Evolutionary conservation across 2,113 vertebrate genomes (phyloP).

Genomic region (Proteles cristata): DNA sequence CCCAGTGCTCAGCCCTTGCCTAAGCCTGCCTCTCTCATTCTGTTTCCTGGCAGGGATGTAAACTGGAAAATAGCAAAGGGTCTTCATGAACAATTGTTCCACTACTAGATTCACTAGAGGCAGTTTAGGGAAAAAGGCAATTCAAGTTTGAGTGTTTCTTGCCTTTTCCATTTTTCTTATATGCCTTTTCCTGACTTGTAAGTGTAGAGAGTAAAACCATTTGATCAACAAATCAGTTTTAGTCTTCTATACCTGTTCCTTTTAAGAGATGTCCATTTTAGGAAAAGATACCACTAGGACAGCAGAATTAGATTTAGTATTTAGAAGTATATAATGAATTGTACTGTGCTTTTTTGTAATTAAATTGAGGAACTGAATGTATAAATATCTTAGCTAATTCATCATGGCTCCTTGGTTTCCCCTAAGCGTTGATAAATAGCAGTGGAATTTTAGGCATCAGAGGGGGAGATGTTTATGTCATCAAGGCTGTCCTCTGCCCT

Average conservation of each 20-base stretch:
- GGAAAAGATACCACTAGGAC: background rate
- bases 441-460: background rate
- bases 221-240: background rate
- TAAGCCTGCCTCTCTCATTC: background rate
- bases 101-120: background rate
- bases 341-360: background rate
- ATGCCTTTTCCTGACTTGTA: background rate
- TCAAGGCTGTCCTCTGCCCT: background rate
- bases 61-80: background rate
- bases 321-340: background rate
- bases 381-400: background rate
- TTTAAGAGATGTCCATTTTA: background rate
- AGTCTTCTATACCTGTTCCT: background rate
- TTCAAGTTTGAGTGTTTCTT: background rate
- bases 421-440: background rate
- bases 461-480: background rate
- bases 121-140: background rate
- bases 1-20: background rate
- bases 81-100: background rate
- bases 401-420: background rate
- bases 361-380: conserved; percentile 33
- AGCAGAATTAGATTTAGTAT: conserved; percentile 6
- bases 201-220: background rate
- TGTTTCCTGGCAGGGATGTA: background rate
- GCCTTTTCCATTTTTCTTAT: background rate